Conservation (phyloP, 2,113 vertebrate species). For the Strigops habroptila region DNA sequence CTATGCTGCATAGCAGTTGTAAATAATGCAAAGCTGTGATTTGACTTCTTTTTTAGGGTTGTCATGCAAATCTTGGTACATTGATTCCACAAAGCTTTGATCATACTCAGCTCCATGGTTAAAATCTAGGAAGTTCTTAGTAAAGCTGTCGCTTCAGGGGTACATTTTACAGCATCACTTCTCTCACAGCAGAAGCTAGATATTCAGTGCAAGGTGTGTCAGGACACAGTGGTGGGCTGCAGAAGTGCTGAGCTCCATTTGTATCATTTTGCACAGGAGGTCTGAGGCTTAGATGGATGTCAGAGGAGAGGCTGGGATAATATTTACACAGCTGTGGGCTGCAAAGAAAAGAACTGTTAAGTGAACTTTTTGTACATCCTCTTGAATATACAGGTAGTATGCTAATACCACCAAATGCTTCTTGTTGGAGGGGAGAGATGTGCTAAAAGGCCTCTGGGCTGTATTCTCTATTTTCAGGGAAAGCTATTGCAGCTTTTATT, state of each 20-base stretch:
- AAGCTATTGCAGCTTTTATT: background rate
- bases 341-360: background rate
- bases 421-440: background rate
- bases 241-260: background rate
- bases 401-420: background rate
- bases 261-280: background rate
- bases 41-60: background rate
- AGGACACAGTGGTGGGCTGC: background rate
- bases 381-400: constrained; percentile 9
- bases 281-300: background rate
- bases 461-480: background rate
- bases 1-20: background rate
- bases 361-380: background rate
- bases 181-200: background rate
- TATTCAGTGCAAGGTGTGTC: background rate
- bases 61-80: background rate
- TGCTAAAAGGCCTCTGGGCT: background rate
- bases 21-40: background rate
- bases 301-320: constrained; percentile 1
- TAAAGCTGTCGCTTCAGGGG: background rate
- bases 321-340: constrained; percentile 47
- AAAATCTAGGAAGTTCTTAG: background rate
- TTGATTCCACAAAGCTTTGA: background rate
- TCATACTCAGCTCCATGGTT: background rate
- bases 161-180: too few relatives aligned